These are phyloP conservation scores for Petrocephalus microphthalmus DNA, from an alignment of 2,113 vertebrate species.

Conservation along the genomic window DNA sequence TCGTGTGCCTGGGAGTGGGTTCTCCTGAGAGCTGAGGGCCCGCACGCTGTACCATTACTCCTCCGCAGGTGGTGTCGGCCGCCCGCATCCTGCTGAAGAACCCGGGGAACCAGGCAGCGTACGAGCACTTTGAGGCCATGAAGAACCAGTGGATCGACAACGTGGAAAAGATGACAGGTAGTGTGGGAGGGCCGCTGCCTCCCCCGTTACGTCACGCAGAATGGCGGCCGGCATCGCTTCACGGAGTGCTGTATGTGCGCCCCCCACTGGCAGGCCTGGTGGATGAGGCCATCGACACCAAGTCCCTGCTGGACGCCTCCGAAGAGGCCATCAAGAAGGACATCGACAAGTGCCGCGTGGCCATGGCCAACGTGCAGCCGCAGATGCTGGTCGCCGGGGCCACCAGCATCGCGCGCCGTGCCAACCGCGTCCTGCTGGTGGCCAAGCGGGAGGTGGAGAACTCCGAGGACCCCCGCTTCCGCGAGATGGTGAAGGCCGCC, in stretches of 20 bases:
- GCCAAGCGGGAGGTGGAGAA: slow-evolving; percentile 95
- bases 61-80: slow-evolving; percentile 78
- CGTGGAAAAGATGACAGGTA: slow-evolving; percentile 94
- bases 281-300: slow-evolving; percentile 96
- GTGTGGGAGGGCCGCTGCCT: not conserved
- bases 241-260: not conserved
- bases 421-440: slow-evolving; percentile 89
- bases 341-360: slow-evolving; percentile 94
- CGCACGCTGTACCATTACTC: not conserved
- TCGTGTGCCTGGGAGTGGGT: not conserved
- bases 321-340: slow-evolving; percentile 99
- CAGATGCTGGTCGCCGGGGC: slow-evolving; percentile 98
- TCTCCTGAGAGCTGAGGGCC: not conserved
- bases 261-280: slow-evolving; percentile 70
- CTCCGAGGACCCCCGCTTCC: slow-evolving; percentile 93
- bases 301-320: slow-evolving; percentile 90
- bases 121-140: slow-evolving; percentile 98
- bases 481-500: slow-evolving; percentile 87
- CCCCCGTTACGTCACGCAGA: not conserved
- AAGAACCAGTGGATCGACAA: slow-evolving; percentile 99
- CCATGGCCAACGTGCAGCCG: slow-evolving; percentile 95
- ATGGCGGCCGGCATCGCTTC: not conserved
- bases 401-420: slow-evolving; percentile 92
- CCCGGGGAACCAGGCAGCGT: slow-evolving; percentile 92
- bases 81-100: slow-evolving; percentile 91